Evolutionary conservation across 2,797 vertebrate species (phyloP).

Genomic region (Setipinna tenuifilis): DNA sequence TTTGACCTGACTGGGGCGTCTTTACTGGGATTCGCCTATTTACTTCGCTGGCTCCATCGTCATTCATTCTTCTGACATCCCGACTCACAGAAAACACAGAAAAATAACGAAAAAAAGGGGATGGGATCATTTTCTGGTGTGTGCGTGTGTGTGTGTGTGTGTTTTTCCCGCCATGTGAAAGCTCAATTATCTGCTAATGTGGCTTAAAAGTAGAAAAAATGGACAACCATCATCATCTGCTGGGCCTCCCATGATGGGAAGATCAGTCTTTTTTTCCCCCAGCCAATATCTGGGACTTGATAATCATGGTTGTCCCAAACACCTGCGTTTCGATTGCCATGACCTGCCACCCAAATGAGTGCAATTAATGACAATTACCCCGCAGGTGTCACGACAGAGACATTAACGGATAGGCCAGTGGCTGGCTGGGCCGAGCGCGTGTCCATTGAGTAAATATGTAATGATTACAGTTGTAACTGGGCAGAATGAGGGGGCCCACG

Average conservation of each 20-base stretch:
- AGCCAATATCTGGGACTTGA: conserved; percentile 61
- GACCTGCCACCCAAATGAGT: conserved; percentile 80
- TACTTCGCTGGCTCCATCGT: conserved; percentile 34
- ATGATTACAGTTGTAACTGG: conserved; percentile 81
- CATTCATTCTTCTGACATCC: conserved; percentile 58
- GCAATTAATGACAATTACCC: conserved; percentile 89
- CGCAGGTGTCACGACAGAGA: conserved; percentile 82
- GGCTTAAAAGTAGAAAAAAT: conserved; percentile 77
- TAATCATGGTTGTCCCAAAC: conserved; percentile 81
- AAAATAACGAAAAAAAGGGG: conserved; percentile 57
- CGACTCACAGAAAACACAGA: conserved; percentile 46
- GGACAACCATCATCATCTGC: conserved; percentile 68
- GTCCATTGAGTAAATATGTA: conserved; percentile 80
- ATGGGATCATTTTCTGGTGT: conserved; percentile 62
- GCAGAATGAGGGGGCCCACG: conserved; percentile 61
- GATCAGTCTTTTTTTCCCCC: conserved; percentile 71
- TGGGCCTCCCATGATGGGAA: conserved; percentile 64
- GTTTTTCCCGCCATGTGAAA: conserved; percentile 31
- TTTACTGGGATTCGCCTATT: not conserved
- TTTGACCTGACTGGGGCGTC: not conserved
- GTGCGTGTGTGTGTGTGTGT: conserved; percentile 12
- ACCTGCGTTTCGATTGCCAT: conserved; percentile 82
- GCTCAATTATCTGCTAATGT: conserved; percentile 75
- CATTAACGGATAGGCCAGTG: conserved; percentile 80
- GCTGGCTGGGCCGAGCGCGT: conserved; percentile 66